Conservation (phyloP, 2,888 invertebrate species). For the Uloborus plumipes region DNA sequence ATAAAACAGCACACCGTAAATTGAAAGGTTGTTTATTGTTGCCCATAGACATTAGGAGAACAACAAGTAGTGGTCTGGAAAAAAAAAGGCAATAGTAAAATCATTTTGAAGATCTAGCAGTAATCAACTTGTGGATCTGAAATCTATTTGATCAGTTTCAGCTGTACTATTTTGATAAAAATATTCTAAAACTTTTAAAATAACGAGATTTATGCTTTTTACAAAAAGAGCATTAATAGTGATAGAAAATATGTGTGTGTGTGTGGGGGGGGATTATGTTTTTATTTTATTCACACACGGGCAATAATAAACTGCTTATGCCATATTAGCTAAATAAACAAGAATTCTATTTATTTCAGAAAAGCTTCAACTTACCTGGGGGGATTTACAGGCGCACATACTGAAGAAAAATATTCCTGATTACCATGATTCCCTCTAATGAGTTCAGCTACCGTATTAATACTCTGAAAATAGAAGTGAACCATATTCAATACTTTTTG, state of each 20-base stretch:
- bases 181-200: not conserved
- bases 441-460: slow-evolving; percentile 93
- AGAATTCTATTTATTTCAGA: too few species aligned
- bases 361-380: slow-evolving; percentile 76
- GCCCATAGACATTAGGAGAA: slow-evolving; percentile 97
- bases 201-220: too few species aligned
- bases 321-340: too few species aligned
- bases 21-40: slow-evolving; percentile 96
- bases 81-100: slow-evolving; percentile 3
- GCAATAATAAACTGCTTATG: too few species aligned
- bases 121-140: not conserved
- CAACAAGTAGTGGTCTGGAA: slow-evolving; percentile 88
- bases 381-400: slow-evolving; percentile 92
- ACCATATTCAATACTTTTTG: too few species aligned
- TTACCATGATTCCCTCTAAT: slow-evolving; percentile 90
- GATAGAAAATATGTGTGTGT: too few species aligned
- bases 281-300: too few species aligned
- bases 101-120: not conserved
- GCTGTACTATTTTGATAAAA: not conserved
- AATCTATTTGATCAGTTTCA: not conserved
- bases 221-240: too few species aligned
- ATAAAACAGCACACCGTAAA: slow-evolving; percentile 92
- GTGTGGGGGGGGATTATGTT: too few species aligned
- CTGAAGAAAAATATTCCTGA: slow-evolving; percentile 90
- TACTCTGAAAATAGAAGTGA: slow-evolving; percentile 76